Evolutionary conservation across 1,140 invertebrate species (phyloP).

Genomic region (Hestina assimilis): DNA sequence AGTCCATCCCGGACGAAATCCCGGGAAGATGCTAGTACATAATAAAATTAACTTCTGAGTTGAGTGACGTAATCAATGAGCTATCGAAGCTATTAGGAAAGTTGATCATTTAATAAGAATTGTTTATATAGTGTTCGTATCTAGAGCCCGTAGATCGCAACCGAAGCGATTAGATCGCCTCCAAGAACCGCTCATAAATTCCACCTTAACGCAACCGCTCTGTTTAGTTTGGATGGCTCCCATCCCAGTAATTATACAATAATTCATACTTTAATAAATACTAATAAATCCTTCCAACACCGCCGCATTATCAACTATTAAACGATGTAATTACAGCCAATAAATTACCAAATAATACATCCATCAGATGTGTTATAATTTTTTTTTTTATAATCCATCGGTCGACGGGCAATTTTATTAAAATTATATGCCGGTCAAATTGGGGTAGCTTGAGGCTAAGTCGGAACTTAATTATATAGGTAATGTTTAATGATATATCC

Average conservation of each 20-base stretch:
- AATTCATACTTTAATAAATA: constrained; percentile 78
- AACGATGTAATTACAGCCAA: constrained; percentile 75
- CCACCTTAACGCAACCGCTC: constrained; percentile 65
- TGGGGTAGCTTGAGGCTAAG: constrained; percentile 72
- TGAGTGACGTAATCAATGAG: constrained; percentile 5
- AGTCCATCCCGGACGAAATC: too few species aligned
- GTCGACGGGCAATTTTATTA: constrained; percentile 68
- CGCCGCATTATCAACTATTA: constrained; percentile 68
- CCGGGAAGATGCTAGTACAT: too few species aligned
- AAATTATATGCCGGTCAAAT: constrained; percentile 73
- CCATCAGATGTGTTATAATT: constrained; percentile 78
- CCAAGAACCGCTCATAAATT: constrained; percentile 66
- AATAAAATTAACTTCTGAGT: background rate
- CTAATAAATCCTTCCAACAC: constrained; percentile 70
- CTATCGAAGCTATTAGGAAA: constrained; percentile 10
- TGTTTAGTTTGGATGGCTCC: constrained; percentile 72
- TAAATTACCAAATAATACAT: constrained; percentile 78
- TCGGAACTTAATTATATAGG: constrained; percentile 73
- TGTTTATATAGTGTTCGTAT: constrained; percentile 21
- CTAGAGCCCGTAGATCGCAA: constrained; percentile 29
- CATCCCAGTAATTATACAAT: constrained; percentile 75
- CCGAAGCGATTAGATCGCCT: constrained; percentile 57
- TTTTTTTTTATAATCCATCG: constrained; percentile 52
- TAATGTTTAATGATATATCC: constrained; percentile 76
- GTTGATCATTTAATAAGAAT: background rate